Evolutionary conservation across 1,140 invertebrate species (phyloP).

Genomic region (Nephotettix cincticeps): DNA sequence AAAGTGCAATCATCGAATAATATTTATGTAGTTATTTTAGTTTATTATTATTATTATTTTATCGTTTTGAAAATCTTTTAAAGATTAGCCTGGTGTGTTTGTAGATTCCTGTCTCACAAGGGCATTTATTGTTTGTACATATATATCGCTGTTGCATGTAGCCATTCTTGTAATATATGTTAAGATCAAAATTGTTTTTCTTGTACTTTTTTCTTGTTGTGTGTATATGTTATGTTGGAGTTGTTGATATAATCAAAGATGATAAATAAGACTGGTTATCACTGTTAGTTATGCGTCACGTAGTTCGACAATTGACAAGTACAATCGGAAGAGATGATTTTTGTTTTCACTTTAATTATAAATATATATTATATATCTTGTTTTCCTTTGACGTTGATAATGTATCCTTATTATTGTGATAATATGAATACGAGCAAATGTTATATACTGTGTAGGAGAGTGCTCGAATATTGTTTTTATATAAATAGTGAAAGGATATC

Average conservation of each 20-base stretch:
- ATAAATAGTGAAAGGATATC: slow-evolving; percentile 3
- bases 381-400: slow-evolving; percentile 8
- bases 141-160: slow-evolving; percentile 25
- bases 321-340: slow-evolving; percentile 19
- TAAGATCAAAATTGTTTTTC: slow-evolving; percentile 25
- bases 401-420: slow-evolving; percentile 21
- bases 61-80: slow-evolving; percentile 17
- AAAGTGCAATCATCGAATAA: slow-evolving; percentile 27
- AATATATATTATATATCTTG: slow-evolving; percentile 19
- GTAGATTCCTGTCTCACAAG: slow-evolving; percentile 15
- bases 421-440: background rate
- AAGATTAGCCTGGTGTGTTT: slow-evolving; percentile 14
- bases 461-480: slow-evolving; percentile 14
- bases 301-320: slow-evolving; percentile 6
- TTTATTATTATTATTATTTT: slow-evolving; percentile 23
- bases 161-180: slow-evolving; percentile 20
- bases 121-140: slow-evolving; percentile 31
- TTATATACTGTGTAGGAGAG: background rate
- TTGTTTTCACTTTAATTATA: slow-evolving; percentile 21
- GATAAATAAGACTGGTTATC: slow-evolving; percentile 32
- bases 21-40: slow-evolving; percentile 16
- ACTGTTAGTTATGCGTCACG: slow-evolving; percentile 30
- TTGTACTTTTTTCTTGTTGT: slow-evolving; percentile 28
- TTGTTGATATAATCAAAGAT: slow-evolving; percentile 29
- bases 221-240: slow-evolving; percentile 29